These are phyloP conservation scores for Sebastes matsubarae DNA, from an alignment of 2,797 vertebrate species.

Conservation along the genomic window DNA sequence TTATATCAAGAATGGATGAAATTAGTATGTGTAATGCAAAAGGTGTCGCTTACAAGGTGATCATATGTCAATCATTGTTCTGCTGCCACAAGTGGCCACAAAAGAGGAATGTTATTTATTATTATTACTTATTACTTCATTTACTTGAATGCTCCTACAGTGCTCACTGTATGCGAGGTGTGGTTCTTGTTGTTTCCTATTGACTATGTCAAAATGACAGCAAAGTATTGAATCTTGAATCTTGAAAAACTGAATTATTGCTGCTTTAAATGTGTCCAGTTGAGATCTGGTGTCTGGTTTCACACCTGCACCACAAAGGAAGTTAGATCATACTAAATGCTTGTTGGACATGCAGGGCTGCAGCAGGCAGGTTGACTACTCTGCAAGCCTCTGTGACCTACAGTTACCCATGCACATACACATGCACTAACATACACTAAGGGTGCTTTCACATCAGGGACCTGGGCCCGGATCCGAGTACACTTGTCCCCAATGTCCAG, in stretches of 20 bases:
- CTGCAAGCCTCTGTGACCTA: neutral
- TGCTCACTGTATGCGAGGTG: neutral
- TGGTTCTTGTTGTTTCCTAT: neutral
- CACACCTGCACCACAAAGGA: neutral
- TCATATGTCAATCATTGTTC: neutral
- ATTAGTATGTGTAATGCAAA: neutral
- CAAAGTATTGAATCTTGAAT: neutral
- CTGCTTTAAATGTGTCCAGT: neutral
- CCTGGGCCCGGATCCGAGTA: too few relatives aligned
- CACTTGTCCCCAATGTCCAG: too few relatives aligned
- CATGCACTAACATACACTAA: too few relatives aligned
- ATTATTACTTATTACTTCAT: neutral
- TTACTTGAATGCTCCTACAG: neutral
- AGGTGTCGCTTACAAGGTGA: neutral
- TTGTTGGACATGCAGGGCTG: neutral
- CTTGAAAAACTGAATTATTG: neutral
- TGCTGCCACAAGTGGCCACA: neutral
- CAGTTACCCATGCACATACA: too few relatives aligned
- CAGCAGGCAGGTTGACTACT: neutral
- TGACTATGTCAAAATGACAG: neutral
- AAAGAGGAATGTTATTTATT: neutral
- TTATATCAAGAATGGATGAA: neutral
- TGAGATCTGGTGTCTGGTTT: neutral
- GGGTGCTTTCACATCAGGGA: too few relatives aligned
- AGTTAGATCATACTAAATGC: neutral